A percentile compares a stretch with the other conserved stretches of the same genome.
Evolutionary conservation across 2,113 vertebrate genomes (phyloP).

Genomic region (Tretioscincus oriximinensis): DNA sequence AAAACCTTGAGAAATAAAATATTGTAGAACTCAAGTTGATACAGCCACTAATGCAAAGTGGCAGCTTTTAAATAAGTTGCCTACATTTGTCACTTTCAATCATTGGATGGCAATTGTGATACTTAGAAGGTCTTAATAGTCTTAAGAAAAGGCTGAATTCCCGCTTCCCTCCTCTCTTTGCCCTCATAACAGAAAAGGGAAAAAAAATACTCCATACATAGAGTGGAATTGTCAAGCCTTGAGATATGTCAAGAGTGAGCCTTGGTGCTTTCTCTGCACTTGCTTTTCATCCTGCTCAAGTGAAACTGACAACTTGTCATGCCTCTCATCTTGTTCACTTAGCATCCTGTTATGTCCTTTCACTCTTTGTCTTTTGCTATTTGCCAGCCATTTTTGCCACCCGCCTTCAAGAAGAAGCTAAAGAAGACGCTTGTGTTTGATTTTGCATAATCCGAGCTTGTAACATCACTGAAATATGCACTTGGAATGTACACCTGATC

Average conservation of each 20-base stretch:
- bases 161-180: conserved; percentile 24
- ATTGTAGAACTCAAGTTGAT: conserved; percentile 66
- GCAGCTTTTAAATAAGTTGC: conserved; percentile 74
- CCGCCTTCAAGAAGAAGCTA: conserved; percentile 27
- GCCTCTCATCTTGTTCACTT: conserved; percentile 66
- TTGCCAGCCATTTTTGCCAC: conserved; percentile 42
- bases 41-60: conserved; percentile 73
- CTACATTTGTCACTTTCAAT: conserved; percentile 78
- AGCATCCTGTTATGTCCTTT: conserved; percentile 41
- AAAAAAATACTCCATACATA: conserved; percentile 41
- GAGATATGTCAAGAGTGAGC: conserved; percentile 57
- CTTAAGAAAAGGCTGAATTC: conserved; percentile 71
- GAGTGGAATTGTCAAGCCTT: conserved; percentile 63
- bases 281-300: conserved; percentile 37
- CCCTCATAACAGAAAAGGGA: not conserved
- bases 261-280: not conserved
- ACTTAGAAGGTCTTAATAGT: conserved; percentile 74
- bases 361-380: conserved; percentile 51
- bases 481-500: not conserved
- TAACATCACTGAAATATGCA: not conserved
- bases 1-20: conserved; percentile 60
- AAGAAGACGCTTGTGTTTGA: not conserved
- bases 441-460: not conserved
- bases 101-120: conserved; percentile 66
- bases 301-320: conserved; percentile 67